Evolutionary conservation across 1,140 invertebrate species (phyloP), one percentile per base, ranked within the genome.

Genomic region (Pteromalus puparum): DNA sequence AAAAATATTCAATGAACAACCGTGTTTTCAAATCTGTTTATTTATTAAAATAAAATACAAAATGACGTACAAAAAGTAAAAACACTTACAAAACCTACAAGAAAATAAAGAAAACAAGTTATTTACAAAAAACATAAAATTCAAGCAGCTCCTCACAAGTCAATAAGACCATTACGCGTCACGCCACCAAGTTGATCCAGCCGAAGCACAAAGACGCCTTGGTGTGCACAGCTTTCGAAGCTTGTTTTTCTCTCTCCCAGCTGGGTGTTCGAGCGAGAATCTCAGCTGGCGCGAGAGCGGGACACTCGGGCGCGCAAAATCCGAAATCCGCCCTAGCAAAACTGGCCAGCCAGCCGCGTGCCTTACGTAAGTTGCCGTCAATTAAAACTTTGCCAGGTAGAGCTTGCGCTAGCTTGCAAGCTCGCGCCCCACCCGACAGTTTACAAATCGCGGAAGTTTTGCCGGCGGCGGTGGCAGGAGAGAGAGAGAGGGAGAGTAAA

Each of bases 341-440:
- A 82, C 81, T 82, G 72, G 53, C 24, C 73, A 28, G 67, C 67
- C 48, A 46, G 72, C 9, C 13, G 61, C 73, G 21, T 28, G 72
- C 26, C 76, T 72, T 79, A 34, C 46, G 48, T 79, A 86, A 88
- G 82, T 87, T 85, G 77, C 77, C 80, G 84, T 87, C 87, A 87
- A 89, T 89, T 89, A 89, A 89, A 89, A 89, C 87, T 89, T 89
- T 87, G 67, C 82, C 85, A 87, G 85, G 82, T 84, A 74, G 78
- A 70, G 84, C 83, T 85, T 67, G 10, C 46, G n/a, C 67, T 34
- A 34, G 30, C 30, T 34, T 28, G n/a, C 67, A 4, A 34, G 30
- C 30, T 34, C 5, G 24, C 26, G 10, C 67, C 5, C 67, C 12
- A 0, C 65, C 70, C 78, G 84, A 88, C 86, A 85, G 84, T 87